phyloP scores from a whole-genome alignment of 2,113 vertebrate species.

The Onychostruthus taczanowskii region DNA sequence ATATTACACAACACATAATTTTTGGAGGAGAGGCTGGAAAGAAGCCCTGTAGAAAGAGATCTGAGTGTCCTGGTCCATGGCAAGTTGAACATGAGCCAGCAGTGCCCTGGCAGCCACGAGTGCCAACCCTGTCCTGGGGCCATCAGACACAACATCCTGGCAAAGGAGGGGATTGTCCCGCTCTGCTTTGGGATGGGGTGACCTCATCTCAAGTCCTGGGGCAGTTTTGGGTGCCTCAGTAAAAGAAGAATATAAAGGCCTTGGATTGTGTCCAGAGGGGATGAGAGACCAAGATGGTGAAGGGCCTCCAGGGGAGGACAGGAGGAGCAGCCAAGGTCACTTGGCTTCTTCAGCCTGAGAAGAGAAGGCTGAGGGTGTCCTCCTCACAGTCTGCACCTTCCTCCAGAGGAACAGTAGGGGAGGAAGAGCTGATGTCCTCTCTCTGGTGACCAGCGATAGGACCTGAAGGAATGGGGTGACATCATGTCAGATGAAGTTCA shows the following conservation, averaged over 20 bases:
- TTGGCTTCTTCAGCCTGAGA: not conserved
- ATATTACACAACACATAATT: not conserved
- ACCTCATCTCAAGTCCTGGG: rapidly evolving
- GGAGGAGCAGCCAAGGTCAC: not conserved
- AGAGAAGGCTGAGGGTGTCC: not conserved
- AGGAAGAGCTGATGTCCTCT: not conserved
- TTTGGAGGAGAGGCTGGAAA: not conserved
- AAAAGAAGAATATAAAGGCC: not conserved
- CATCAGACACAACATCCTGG: rapidly evolving
- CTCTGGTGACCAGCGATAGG: rapidly evolving
- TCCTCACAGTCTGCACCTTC: not conserved
- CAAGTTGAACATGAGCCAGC: rapidly evolving
- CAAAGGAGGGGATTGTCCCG: not conserved
- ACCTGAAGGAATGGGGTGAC: not conserved
- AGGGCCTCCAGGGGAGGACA: not conserved
- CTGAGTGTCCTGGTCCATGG: rapidly evolving
- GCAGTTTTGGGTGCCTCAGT: rapidly evolving
- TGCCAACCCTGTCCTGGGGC: rapidly evolving
- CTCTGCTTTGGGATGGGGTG: rapidly evolving
- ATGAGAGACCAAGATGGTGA: not conserved
- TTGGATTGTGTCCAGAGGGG: not conserved
- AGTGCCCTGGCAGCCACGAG: not conserved
- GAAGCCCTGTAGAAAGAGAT: rapidly evolving
- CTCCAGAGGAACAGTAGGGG: not conserved
- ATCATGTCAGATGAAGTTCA: not conserved